Evolutionary conservation across 2,888 invertebrate species (phyloP).

Genomic region (Cybosia mesomella): DNA sequence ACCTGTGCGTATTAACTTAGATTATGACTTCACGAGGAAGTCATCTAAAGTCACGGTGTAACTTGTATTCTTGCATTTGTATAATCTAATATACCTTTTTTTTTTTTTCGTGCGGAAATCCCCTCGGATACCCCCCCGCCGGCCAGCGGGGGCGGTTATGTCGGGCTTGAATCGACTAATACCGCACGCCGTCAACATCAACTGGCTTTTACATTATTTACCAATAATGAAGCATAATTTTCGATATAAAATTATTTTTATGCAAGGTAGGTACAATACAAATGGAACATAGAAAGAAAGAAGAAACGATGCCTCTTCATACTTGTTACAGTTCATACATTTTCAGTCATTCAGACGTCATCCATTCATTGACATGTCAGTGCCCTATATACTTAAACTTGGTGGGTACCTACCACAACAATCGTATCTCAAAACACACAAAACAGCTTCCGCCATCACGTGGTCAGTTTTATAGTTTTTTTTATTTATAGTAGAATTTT

Average conservation of each 20-base stretch:
- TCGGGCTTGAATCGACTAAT: too few species aligned
- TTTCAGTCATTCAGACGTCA: background rate
- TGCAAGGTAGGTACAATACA: background rate
- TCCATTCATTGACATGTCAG: background rate
- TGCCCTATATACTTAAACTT: background rate
- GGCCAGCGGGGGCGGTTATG: too few species aligned
- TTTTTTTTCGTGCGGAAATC: too few species aligned
- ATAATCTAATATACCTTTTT: too few species aligned
- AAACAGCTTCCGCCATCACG: conserved; percentile 4
- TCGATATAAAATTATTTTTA: too few species aligned
- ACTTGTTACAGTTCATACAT: conserved; percentile 1
- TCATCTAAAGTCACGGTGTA: background rate
- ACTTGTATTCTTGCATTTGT: too few species aligned
- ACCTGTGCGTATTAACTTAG: background rate
- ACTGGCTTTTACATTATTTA: too few species aligned
- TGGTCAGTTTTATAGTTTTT: background rate
- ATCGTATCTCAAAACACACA: background rate
- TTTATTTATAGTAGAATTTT: background rate
- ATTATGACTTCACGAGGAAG: conserved; percentile 3
- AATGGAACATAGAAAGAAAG: background rate
- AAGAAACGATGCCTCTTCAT: background rate
- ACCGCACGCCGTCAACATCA: too few species aligned
- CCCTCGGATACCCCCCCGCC: too few species aligned
- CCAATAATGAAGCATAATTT: too few species aligned
- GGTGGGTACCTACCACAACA: background rate